Evolutionary conservation across 2,888 invertebrate species (phyloP).

Genomic region (Hyppa rectilinea): DNA sequence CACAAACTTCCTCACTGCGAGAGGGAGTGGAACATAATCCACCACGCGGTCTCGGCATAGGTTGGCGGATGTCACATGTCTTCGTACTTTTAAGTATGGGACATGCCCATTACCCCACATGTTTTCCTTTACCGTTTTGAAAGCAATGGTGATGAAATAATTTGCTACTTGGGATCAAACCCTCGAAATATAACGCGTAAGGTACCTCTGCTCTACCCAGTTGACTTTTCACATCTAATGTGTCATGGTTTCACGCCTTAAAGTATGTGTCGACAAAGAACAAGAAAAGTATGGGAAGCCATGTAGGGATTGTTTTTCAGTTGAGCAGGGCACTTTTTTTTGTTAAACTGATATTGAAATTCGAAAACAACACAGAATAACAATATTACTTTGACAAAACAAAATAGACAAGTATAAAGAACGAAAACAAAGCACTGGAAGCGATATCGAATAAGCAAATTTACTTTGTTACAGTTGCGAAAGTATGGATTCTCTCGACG

Average conservation of each 20-base stretch:
- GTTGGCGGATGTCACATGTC: no score
- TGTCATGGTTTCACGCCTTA: neutral
- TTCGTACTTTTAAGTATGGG: no score
- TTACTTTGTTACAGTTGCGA: slow-evolving; percentile 92
- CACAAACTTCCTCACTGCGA: no score
- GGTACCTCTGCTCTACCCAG: no score
- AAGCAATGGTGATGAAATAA: no score
- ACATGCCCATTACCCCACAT: no score
- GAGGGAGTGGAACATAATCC: no score
- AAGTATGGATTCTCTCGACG: slow-evolving; percentile 94
- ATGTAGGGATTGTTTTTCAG: neutral
- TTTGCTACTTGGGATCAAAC: no score
- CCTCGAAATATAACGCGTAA: no score
- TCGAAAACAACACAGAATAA: slow-evolving; percentile 15
- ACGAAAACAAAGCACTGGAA: slow-evolving; percentile 59
- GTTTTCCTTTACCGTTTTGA: no score
- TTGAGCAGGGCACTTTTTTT: neutral
- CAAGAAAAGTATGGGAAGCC: neutral
- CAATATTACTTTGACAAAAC: slow-evolving; percentile 41
- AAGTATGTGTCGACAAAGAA: neutral
- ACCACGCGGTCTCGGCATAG: no score
- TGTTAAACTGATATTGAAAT: slow-evolving; percentile 8
- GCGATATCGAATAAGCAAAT: slow-evolving; percentile 67
- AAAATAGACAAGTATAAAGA: slow-evolving; percentile 44
- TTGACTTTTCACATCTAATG: neutral